Evolutionary conservation across 2,113 vertebrate genomes (phyloP), one percentile per base, ranked within the genome.

Genomic region (Anhinga anhinga): DNA sequence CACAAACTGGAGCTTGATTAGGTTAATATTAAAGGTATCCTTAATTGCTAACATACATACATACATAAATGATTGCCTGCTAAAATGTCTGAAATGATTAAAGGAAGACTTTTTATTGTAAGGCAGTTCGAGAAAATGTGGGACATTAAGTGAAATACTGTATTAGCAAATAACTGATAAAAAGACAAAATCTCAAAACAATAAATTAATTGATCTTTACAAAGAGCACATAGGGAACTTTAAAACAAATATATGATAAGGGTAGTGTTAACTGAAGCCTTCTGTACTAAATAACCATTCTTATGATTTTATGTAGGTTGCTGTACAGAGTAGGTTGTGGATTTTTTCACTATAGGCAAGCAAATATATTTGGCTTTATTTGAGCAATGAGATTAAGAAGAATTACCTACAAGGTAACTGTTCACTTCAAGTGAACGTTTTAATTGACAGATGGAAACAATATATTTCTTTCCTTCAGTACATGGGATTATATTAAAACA

Each of bases 1-100:
- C 59, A 84, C 22, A 88, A 82, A 90, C 81, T 53, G 27, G 63
- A 94, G 82, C 59, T 90, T 96, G 94, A 95, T 97, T 97, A 96
- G 80, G 80, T 95, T 94, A 97, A 74, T 95, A 95, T 81, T 97
- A 93, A 93, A 95, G 58, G 45, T 95, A 78, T 83, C 59, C n/a
- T 90, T 95, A 97, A 96, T 96, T 94, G 56, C 71, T 93, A 86
- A 94, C 40, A 55, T 77, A 76, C 72, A 81, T 82, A 72, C 15
- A 86, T 73, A 78, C 45, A 92, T 82, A 96, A 92, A 59, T 95
- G 49, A 93, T 92, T 96, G 78, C 45, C 26, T 91, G 34, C 53
- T 94, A 91, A 96, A 97, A 78, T 58, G 49, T 63, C 71, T 96
- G 93, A 93, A 95, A 66, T 93, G 32, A 84, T 90, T 88, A 94